Conservation (phyloP, 2,888 invertebrate genomes). For the Microctonus hyperodae region DNA sequence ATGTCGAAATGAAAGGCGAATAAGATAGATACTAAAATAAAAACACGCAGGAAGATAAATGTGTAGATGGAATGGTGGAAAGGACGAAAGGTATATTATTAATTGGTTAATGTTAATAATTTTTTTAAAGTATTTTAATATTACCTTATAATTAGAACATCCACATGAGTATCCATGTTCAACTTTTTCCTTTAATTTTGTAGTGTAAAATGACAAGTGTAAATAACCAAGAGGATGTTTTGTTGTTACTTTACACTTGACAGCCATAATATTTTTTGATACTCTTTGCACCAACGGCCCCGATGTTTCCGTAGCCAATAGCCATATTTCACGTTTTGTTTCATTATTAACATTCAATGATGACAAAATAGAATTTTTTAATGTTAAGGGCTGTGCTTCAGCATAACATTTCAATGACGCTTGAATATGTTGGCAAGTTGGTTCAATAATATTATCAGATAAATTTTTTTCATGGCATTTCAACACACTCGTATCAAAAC, state of each 20-base stretch:
- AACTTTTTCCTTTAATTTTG: slow-evolving; percentile 63
- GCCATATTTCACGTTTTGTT: slow-evolving; percentile 69
- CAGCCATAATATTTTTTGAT: slow-evolving; percentile 75
- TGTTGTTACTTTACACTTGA: slow-evolving; percentile 72
- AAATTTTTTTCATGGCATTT: slow-evolving; percentile 64
- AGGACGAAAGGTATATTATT: neutral
- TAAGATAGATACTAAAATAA: no score
- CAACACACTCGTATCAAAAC: slow-evolving; percentile 66
- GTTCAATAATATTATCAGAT: slow-evolving; percentile 42
- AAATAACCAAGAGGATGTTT: slow-evolving; percentile 76
- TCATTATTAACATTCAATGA: slow-evolving; percentile 69
- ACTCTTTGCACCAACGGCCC: slow-evolving; percentile 74
- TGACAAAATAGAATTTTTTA: slow-evolving; percentile 70
- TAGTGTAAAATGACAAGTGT: slow-evolving; percentile 70
- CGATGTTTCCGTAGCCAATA: slow-evolving; percentile 69
- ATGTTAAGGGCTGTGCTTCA: slow-evolving; percentile 69
- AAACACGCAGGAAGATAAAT: no score
- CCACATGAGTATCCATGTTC: slow-evolving; percentile 69
- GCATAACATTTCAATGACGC: slow-evolving; percentile 70
- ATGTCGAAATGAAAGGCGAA: slow-evolving; percentile 14
- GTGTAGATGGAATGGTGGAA: neutral
- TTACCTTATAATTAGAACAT: slow-evolving; percentile 67
- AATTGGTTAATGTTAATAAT: neutral
- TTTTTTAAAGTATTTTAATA: neutral
- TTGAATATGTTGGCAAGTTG: slow-evolving; percentile 70